Percentiles rank a stretch among this genome's conserved stretches.
Conservation (phyloP, 2,797 vertebrate species). For the Protonibea diacanthus region DNA sequence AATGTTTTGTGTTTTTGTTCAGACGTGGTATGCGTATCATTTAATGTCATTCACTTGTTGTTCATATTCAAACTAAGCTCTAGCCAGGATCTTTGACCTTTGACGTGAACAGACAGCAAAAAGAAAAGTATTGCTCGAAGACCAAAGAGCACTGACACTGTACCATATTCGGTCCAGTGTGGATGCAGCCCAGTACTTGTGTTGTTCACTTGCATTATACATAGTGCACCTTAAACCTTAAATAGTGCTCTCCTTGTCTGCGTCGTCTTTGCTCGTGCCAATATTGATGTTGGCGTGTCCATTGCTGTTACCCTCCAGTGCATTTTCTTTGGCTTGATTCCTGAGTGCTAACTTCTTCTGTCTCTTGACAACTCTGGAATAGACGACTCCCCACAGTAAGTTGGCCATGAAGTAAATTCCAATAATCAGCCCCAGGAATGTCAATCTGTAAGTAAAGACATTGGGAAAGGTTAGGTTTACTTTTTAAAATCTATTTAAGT, state of each 20-base stretch:
- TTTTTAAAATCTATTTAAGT: background rate
- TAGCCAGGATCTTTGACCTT: slow-evolving; percentile 25
- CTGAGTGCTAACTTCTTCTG: slow-evolving; percentile 76
- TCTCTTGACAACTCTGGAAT: slow-evolving; percentile 70
- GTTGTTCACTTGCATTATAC: slow-evolving; percentile 2
- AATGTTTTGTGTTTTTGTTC: background rate
- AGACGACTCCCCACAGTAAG: slow-evolving; percentile 74
- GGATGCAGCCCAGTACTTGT: slow-evolving; percentile 33
- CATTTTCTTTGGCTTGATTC: slow-evolving; percentile 72
- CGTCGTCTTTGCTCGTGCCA: slow-evolving; percentile 65
- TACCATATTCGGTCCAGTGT: slow-evolving; percentile 54
- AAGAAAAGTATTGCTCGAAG: slow-evolving; percentile 17
- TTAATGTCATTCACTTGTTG: slow-evolving; percentile 1
- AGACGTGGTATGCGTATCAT: background rate
- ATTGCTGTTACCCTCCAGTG: slow-evolving; percentile 57
- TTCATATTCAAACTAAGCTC: background rate
- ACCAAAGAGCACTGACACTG: slow-evolving; percentile 44
- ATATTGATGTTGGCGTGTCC: slow-evolving; percentile 66
- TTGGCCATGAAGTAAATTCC: slow-evolving; percentile 74
- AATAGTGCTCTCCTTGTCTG: slow-evolving; percentile 81
- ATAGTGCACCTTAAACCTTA: slow-evolving; percentile 42
- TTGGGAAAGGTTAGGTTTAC: background rate
- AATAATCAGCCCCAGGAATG: slow-evolving; percentile 81
- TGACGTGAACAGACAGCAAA: slow-evolving; percentile 18
- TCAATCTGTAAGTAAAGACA: slow-evolving; percentile 67